A percentile compares a stretch with the other conserved stretches of the same genome.
Evolutionary conservation across 2,797 vertebrate species (phyloP).

Genomic region (Tapera naevia): DNA sequence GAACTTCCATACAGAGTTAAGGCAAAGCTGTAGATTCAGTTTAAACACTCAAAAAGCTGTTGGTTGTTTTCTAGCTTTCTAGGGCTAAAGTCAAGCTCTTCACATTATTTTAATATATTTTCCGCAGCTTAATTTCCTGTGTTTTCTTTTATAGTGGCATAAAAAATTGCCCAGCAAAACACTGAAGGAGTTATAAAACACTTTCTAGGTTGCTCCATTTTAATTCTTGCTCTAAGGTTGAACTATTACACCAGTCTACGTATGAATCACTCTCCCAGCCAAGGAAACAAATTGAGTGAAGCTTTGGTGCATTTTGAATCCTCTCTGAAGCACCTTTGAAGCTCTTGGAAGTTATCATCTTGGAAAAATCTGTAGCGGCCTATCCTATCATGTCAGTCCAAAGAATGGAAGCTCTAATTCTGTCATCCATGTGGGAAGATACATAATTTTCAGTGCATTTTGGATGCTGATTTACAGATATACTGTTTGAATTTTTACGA

Average conservation of each 20-base stretch:
- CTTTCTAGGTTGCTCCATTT: slow-evolving; percentile 41
- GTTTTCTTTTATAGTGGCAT: slow-evolving; percentile 59
- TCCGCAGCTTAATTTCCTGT: slow-evolving; percentile 66
- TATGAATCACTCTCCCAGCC: neutral
- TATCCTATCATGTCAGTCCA: slow-evolving; percentile 1
- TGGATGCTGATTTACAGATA: neutral
- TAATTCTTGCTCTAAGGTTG: slow-evolving; percentile 20
- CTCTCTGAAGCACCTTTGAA: slow-evolving; percentile 7
- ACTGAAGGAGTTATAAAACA: slow-evolving; percentile 48
- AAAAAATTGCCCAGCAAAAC: slow-evolving; percentile 27
- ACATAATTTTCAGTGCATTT: neutral
- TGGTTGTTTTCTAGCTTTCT: slow-evolving; percentile 32
- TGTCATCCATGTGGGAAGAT: neutral
- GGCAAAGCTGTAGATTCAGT: neutral
- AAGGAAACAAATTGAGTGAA: slow-evolving; percentile 7
- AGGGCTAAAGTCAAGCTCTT: slow-evolving; percentile 5
- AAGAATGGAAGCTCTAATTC: slow-evolving; percentile 1
- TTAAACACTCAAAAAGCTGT: neutral
- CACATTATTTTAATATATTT: slow-evolving; percentile 54
- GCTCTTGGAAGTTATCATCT: slow-evolving; percentile 16
- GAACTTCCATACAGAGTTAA: slow-evolving; percentile 10
- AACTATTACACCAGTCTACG: neutral
- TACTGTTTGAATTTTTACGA: neutral
- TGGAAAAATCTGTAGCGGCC: slow-evolving; percentile 11
- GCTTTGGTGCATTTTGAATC: neutral